Percentiles rank a stretch among this genome's conserved stretches.
These are phyloP conservation scores for Ptychoptera albimana DNA, from an alignment of 2,888 invertebrate species.

Conservation along the genomic window DNA sequence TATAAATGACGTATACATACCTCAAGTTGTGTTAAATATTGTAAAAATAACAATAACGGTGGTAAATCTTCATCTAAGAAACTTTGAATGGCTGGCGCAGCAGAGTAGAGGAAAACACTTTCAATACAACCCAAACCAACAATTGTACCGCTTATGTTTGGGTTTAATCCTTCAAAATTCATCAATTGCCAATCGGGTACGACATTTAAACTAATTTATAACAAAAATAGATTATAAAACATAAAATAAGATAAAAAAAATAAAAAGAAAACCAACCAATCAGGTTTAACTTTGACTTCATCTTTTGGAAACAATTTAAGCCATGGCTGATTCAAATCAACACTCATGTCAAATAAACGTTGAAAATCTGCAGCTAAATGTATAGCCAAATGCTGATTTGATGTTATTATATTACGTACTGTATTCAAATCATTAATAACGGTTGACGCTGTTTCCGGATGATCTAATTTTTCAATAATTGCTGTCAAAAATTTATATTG, in stretches of 20 bases:
- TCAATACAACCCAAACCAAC: constrained; percentile 71
- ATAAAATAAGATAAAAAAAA: constrained; percentile 10
- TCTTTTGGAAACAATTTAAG: constrained; percentile 6
- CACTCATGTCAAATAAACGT: constrained; percentile 7
- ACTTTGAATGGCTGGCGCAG: constrained; percentile 47
- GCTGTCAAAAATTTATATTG: constrained; percentile 62
- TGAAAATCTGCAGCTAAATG: constrained; percentile 55
- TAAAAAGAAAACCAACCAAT: background rate
- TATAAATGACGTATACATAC: background rate
- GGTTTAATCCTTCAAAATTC: constrained; percentile 20
- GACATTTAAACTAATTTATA: constrained; percentile 6
- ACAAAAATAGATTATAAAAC: no score
- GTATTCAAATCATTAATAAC: constrained; percentile 37
- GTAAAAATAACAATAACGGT: constrained; percentile 59
- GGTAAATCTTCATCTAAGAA: constrained; percentile 49
- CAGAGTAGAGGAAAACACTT: constrained; percentile 55
- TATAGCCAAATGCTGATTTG: constrained; percentile 44
- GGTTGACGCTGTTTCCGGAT: constrained; percentile 32
- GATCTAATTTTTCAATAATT: constrained; percentile 42
- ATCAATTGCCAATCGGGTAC: constrained; percentile 17
- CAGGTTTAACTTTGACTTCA: background rate
- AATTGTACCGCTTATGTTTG: constrained; percentile 40
- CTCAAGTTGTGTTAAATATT: constrained; percentile 50
- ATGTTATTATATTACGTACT: constrained; percentile 41
- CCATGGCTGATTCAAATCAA: constrained; percentile 33